Conservation (phyloP, 1,140 invertebrate species). For the Physella acuta region DNA sequence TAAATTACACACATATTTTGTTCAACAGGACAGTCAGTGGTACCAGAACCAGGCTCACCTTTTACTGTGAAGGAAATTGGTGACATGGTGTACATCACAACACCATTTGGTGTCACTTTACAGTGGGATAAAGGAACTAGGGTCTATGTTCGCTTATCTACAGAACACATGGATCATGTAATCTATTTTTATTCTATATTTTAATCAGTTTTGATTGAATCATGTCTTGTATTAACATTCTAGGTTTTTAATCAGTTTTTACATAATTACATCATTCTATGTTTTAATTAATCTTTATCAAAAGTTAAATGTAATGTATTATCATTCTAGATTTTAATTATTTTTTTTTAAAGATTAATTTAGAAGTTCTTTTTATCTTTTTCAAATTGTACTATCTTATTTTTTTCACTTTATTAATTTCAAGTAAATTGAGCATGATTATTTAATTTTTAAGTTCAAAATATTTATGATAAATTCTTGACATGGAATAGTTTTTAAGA, state of each 20-base stretch:
- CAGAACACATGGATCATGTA: conserved; percentile 64
- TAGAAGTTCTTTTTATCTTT: neutral
- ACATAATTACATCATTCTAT: neutral
- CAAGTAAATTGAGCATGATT: neutral
- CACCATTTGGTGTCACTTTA: conserved; percentile 74
- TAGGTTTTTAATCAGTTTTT: too few species aligned
- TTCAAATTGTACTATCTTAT: too few species aligned
- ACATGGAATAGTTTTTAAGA: conserved; percentile 4
- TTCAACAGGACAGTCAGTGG: conserved; percentile 36
- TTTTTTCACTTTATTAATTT: too few species aligned
- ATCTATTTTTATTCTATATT: too few species aligned
- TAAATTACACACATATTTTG: too few species aligned
- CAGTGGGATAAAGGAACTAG: conserved; percentile 86
- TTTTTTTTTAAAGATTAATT: neutral
- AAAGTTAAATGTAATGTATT: neutral
- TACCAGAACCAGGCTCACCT: conserved; percentile 42
- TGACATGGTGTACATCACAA: conserved; percentile 77
- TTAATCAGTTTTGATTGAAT: too few species aligned
- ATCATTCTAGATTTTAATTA: neutral
- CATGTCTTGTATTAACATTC: too few species aligned
- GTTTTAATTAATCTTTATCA: neutral
- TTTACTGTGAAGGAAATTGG: conserved; percentile 68
- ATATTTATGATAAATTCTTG: neutral
- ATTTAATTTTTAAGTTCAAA: neutral
- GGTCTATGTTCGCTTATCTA: conserved; percentile 75